Evolutionary conservation across 1,140 invertebrate genomes (phyloP).

Genomic region (Heliothis subflexa): DNA sequence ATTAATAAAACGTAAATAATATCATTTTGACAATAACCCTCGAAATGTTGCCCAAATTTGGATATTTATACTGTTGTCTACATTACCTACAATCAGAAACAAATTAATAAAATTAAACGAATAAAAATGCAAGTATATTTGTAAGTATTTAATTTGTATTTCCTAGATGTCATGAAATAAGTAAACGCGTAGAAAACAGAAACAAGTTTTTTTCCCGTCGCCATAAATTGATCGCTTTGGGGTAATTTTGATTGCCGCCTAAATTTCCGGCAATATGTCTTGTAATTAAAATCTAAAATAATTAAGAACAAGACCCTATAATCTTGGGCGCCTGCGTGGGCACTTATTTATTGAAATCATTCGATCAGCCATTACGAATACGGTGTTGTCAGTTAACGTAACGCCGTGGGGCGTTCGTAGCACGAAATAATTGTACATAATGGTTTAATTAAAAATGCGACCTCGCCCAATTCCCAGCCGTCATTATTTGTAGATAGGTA

Average conservation of each 20-base stretch:
- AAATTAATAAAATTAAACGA: too few relatives aligned
- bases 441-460: conserved; percentile 55
- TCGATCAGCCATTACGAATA: conserved; percentile 10
- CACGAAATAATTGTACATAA: conserved; percentile 51
- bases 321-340: conserved; percentile 11
- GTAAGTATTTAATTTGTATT: too few relatives aligned
- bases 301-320: conserved; percentile 9
- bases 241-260: conserved; percentile 4
- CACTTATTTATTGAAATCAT: conserved; percentile 22
- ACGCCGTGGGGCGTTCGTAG: conserved; percentile 35
- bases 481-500: conserved; percentile 50
- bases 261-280: conserved; percentile 15
- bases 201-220: not conserved
- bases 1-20: conserved; percentile 29
- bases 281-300: conserved; percentile 25
- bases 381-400: conserved; percentile 15
- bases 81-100: too few relatives aligned
- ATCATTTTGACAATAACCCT: conserved; percentile 18
- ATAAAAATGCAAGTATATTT: too few relatives aligned
- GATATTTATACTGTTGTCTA: not conserved
- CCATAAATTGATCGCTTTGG: not conserved
- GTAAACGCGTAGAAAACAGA: too few relatives aligned
- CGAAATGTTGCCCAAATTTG: not conserved
- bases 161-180: too few relatives aligned
- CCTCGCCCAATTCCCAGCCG: conserved; percentile 53